These are phyloP conservation scores for Periophthalmus modestus DNA, from an alignment of 2,113 vertebrate species.

Conservation along the genomic window DNA sequence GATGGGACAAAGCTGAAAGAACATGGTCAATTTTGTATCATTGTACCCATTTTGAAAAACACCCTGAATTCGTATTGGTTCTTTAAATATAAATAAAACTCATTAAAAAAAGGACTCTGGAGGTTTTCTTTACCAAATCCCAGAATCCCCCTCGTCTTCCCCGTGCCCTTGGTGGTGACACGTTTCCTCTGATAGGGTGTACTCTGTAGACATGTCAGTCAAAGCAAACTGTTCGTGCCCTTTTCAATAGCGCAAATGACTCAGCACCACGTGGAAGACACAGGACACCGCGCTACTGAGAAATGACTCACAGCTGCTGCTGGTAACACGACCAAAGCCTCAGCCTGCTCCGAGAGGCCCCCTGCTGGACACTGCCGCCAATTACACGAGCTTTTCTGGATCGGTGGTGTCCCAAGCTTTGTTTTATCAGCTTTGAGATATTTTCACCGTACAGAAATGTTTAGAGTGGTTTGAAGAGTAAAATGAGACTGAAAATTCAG, in stretches of 20 bases:
- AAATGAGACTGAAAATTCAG: too few relatives aligned
- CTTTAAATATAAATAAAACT: slow-evolving; percentile 79
- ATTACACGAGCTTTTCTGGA: not conserved
- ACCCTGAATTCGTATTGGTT: slow-evolving; percentile 80
- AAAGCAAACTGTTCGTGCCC: slow-evolving; percentile 37
- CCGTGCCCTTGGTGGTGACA: slow-evolving; percentile 4
- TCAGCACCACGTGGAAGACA: slow-evolving; percentile 64
- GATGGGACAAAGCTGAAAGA: slow-evolving; percentile 62
- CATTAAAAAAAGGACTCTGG: slow-evolving; percentile 65
- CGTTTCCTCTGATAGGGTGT: slow-evolving; percentile 24
- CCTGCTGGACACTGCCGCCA: slow-evolving; percentile 36
- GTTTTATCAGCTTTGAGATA: not conserved
- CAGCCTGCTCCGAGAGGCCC: slow-evolving; percentile 23
- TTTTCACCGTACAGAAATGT: not conserved
- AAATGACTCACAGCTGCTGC: slow-evolving; percentile 53
- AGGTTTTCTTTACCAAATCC: not conserved
- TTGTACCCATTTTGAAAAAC: slow-evolving; percentile 78
- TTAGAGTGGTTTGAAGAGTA: not conserved
- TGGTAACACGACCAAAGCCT: slow-evolving; percentile 16
- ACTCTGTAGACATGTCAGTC: slow-evolving; percentile 36
- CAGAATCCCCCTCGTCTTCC: not conserved
- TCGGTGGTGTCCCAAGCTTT: not conserved
- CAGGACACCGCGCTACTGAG: slow-evolving; percentile 45
- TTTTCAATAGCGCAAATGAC: slow-evolving; percentile 42
- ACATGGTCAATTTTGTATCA: slow-evolving; percentile 72